Evolutionary conservation across 2,113 vertebrate genomes (phyloP).

Genomic region (Plectropomus leopardus): DNA sequence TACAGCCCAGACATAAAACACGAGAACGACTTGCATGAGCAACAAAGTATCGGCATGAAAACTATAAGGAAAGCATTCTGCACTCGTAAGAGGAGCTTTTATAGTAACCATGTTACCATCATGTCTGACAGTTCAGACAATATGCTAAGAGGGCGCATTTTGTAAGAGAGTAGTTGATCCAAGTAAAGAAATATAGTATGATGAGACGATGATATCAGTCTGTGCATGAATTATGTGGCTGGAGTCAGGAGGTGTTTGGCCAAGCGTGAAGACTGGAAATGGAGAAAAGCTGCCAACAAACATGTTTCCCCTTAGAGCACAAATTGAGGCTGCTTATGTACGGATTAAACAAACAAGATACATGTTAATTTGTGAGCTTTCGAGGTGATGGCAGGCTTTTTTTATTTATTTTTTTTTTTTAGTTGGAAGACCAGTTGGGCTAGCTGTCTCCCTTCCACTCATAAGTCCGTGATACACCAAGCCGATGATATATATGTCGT

Average conservation of each 20-base stretch:
- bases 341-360: no score
- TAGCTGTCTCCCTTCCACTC: no score
- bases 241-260: background rate
- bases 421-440: no score
- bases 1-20: constrained; percentile 70
- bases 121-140: background rate
- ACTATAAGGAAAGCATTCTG: background rate
- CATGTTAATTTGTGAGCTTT: no score
- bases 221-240: background rate
- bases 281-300: background rate
- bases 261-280: background rate
- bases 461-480: no score
- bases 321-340: background rate
- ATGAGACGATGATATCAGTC: background rate
- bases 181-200: background rate
- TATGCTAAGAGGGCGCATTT: background rate
- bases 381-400: no score
- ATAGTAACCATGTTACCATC: background rate
- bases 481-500: no score
- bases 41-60: constrained; percentile 16
- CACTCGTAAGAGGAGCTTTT: background rate
- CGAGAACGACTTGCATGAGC: constrained; percentile 44
- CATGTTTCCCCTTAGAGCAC: no score
- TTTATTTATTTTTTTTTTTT: no score
- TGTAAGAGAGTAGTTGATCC: background rate